Conservation (phyloP, 2,113 vertebrate species). For the Colius striatus region DNA sequence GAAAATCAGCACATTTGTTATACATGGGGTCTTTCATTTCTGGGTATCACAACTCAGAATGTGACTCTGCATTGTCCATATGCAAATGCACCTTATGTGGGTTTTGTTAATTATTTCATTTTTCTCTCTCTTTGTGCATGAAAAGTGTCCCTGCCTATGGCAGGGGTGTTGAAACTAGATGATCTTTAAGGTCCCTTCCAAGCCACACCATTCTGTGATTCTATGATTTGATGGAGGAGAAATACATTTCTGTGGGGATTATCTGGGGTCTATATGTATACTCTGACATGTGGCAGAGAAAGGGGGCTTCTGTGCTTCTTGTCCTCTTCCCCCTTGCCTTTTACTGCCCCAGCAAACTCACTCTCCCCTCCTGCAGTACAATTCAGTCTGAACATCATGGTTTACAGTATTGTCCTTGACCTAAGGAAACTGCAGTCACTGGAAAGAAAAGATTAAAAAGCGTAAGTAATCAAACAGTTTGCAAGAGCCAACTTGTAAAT, state of each 20-base stretch:
- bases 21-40: not conserved
- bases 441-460: constrained; percentile 41
- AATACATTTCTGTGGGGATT: not conserved
- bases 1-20: not conserved
- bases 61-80: not conserved
- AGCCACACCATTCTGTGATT: too few relatives aligned
- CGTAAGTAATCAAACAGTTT: not conserved
- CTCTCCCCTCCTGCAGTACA: not conserved
- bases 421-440: not conserved
- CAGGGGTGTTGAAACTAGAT: too few relatives aligned
- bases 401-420: not conserved
- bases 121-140: not conserved
- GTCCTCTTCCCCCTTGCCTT: not conserved
- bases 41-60: not conserved
- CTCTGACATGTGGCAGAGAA: not conserved
- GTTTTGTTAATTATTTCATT: not conserved
- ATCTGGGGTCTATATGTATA: not conserved
- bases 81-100: not conserved
- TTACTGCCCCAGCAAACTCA: not conserved
- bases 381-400: not conserved
- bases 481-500: constrained; percentile 7
- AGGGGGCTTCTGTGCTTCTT: not conserved
- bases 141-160: too few relatives aligned
- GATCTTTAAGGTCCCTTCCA: too few relatives aligned
- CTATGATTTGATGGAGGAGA: not conserved